Evolutionary conservation across 1,140 invertebrate species (phyloP), one percentile per base, ranked within the genome.

Genomic region (Drosophila tani): DNA sequence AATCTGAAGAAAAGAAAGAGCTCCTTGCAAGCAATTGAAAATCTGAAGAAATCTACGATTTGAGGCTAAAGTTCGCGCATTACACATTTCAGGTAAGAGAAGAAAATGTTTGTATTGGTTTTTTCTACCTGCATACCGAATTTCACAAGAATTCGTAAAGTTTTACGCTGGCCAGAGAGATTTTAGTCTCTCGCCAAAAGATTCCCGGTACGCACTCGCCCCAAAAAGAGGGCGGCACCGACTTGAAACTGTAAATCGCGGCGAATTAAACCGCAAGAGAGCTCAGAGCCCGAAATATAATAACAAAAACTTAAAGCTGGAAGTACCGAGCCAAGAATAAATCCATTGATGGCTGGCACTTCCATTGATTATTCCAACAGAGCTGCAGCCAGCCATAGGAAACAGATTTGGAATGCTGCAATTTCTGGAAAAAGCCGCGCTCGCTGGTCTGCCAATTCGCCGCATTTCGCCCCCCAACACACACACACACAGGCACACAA

Each of bases 291-390:
- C 27, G 27, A 29, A 29, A 29, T 29, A 6, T 29, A 29, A 6
- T 7, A 7, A 6, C 5, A 24, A 24, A 2, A 6, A 27, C 8
- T 6, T 14, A 12, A 14, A n/a, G n/a, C n/a, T n/a, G n/a, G n/a
- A n/a, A n/a, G n/a, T n/a, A n/a, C n/a, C n/a, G n/a, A n/a, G n/a
- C n/a, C n/a, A n/a, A n/a, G n/a, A 27, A 55, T 40, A 55, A 2
- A 21, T 21, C 14, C 19, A 56, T 56, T 56, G 53, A 15, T 5
- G 35, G 53, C 38, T 15, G 24, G 21, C 8, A 19, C 19, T 8
- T 24, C 12, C 19, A 58, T 58, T 59, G 55, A 50, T 59, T 59
- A 59, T 46, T 59, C 56, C 40, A 19, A 15, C 7, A 35, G 50
- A 32, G 27, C 4, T 14, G 3, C 19, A 17, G 12, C 6, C 41